phyloP scores from a whole-genome alignment of 2,113 vertebrate genomes.

The Lophochroa leadbeateri region DNA sequence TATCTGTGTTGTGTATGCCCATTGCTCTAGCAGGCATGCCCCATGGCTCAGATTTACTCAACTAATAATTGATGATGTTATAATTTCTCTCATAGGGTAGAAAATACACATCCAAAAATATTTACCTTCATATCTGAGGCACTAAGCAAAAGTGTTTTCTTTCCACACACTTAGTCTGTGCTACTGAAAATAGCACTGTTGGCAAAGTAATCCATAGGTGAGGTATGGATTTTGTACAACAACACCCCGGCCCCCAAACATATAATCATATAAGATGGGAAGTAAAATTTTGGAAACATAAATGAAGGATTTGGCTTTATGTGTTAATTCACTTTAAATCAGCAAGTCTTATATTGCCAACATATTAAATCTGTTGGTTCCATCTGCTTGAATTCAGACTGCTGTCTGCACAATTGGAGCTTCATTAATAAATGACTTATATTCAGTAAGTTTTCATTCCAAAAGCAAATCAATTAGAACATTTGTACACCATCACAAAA shows the following conservation, averaged over 20 bases:
- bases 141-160: background rate
- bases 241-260: accelerated
- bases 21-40: background rate
- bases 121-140: background rate
- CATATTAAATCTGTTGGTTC: background rate
- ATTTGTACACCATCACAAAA: background rate
- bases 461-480: background rate
- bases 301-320: background rate
- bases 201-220: background rate
- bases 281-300: background rate
- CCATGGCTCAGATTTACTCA: background rate
- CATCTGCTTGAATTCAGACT: background rate
- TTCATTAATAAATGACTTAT: background rate
- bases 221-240: background rate
- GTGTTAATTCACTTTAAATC: background rate
- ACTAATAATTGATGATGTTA: background rate
- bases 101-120: background rate
- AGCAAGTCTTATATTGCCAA: background rate
- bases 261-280: background rate
- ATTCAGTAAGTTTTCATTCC: background rate
- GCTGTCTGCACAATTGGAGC: background rate
- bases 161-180: background rate
- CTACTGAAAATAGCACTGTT: background rate
- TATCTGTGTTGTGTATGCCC: background rate
- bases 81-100: background rate